A percentile compares a stretch with the other conserved stretches of the same genome.
phyloP scores from a whole-genome alignment of 2,888 invertebrate genomes.

The Chrysomela aeneicollis region DNA sequence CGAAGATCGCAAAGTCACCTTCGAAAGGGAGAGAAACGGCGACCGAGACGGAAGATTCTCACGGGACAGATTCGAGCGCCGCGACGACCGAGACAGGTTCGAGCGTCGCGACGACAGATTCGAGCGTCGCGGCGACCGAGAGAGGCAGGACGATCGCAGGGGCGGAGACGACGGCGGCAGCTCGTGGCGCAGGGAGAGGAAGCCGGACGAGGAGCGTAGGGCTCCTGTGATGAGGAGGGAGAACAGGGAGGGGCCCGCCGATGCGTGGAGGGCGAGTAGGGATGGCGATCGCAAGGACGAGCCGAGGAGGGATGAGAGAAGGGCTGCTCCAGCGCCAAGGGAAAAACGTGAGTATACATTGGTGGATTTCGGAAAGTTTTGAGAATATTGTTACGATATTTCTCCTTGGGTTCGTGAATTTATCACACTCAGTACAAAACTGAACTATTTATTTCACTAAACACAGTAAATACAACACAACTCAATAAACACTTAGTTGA shows the following conservation, averaged over 20 bases:
- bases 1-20: not conserved
- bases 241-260: slow-evolving; percentile 36
- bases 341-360: slow-evolving; percentile 58
- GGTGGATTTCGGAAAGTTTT: too few species aligned
- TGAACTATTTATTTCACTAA: too few species aligned
- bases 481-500: too few species aligned
- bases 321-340: slow-evolving; percentile 45
- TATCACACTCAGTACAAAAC: too few species aligned
- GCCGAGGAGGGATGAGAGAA: too few species aligned
- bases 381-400: too few species aligned
- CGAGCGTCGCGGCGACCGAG: not conserved
- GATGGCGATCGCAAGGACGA: slow-evolving; percentile 42
- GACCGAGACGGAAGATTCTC: not conserved
- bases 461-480: too few species aligned
- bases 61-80: not conserved
- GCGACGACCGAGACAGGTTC: not conserved
- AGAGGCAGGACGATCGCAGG: not conserved
- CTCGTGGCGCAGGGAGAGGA: slow-evolving; percentile 39
- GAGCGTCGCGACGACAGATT: slow-evolving; percentile 9
- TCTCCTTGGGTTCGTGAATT: too few species aligned
- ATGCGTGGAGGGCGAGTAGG: slow-evolving; percentile 35
- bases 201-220: slow-evolving; percentile 39
- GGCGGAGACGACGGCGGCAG: slow-evolving; percentile 42
- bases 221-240: slow-evolving; percentile 29
- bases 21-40: not conserved